Evolutionary conservation across 2,797 vertebrate genomes (phyloP), one percentile per base, ranked within the genome.

Genomic region (Chelidonichthys spinosus): DNA sequence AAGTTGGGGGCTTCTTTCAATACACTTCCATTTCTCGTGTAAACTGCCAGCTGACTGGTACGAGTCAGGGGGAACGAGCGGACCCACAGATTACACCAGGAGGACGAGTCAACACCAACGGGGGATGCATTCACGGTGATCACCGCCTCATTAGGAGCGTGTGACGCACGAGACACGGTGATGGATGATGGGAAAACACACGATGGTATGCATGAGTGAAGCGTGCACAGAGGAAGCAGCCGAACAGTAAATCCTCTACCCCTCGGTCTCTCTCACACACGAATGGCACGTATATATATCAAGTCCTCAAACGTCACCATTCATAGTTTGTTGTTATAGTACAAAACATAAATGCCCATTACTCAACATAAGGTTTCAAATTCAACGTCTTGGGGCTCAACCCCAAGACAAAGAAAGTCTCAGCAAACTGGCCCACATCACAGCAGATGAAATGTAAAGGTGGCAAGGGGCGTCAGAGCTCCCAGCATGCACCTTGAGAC

Each of bases 121-220:
- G 4, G 32, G 70, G 80, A 72, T 25, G 80, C 50, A 76, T 84
- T 83, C 59, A 72, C 43, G 37, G 77, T 7, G 56, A 88, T 82
- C 74, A 62, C 3, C 4, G 25, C 72, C 78, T 90, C 81, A 84
- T 90, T 88, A 79, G 54, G 44, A 74, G 43, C 44, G 68, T 39
- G 77, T 90, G 85, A 87, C 63, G 80, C 87, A 83, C 74, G 59
- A 71, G 72, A 77, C 82, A 72, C 44, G 0, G 44, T 88, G 90
- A 91, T 87, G 71, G 81, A 91, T 85, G 89, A 81, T 78, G 0
- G 69, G 86, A 82, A 90, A 89, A 78, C 66, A 72, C 76, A 63
- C 7, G 1, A 36, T 11, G 59, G 83, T 81, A 72, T 87, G 85
- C 76, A 71, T 71, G 87, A 81, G 64, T 69, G 84, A 83, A 60